A percentile compares a stretch with the other conserved stretches of the same genome.
These are phyloP conservation scores for Tylochromis polylepis DNA, from an alignment of 2,113 vertebrate species.

Conservation along the genomic window DNA sequence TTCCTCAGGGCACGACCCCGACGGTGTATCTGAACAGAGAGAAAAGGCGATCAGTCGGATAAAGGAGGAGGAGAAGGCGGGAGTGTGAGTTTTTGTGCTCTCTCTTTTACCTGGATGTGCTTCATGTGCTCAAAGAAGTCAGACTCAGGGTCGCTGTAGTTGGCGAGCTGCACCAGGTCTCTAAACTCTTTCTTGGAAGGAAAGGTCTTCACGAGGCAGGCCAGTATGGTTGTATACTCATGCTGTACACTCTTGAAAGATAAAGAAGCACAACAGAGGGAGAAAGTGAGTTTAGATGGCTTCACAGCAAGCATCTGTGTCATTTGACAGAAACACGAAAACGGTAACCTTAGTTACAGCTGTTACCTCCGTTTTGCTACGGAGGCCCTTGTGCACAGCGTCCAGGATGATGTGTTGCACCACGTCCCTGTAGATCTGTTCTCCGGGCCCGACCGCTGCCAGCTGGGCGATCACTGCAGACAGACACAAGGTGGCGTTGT, in stretches of 20 bases:
- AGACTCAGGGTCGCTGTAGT: constrained; percentile 86
- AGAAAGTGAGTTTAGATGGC: neutral
- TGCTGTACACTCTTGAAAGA: constrained; percentile 83
- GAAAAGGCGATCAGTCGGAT: fast-evolving
- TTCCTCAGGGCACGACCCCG: constrained; percentile 88
- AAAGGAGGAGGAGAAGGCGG: no score
- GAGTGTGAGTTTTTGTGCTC: no score
- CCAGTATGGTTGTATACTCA: constrained; percentile 89
- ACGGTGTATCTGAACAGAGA: constrained; percentile 82
- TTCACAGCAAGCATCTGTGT: neutral
- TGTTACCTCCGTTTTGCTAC: constrained; percentile 85
- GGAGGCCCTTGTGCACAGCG: constrained; percentile 82
- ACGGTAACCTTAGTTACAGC: neutral
- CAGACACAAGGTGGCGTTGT: constrained; percentile 87
- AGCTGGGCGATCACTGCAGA: constrained; percentile 78
- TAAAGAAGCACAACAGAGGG: neutral
- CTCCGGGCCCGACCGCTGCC: constrained; percentile 69
- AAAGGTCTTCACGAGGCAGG: constrained; percentile 87
- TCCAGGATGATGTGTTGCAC: constrained; percentile 84
- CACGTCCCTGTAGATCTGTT: constrained; percentile 82
- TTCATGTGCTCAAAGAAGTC: constrained; percentile 99
- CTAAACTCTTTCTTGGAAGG: constrained; percentile 82
- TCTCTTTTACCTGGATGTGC: constrained; percentile 87
- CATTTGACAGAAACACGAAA: neutral
- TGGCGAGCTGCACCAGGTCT: constrained; percentile 89